These are phyloP conservation scores for Camponotus vicinus DNA, from an alignment of 1,140 invertebrate species.

Conservation along the genomic window DNA sequence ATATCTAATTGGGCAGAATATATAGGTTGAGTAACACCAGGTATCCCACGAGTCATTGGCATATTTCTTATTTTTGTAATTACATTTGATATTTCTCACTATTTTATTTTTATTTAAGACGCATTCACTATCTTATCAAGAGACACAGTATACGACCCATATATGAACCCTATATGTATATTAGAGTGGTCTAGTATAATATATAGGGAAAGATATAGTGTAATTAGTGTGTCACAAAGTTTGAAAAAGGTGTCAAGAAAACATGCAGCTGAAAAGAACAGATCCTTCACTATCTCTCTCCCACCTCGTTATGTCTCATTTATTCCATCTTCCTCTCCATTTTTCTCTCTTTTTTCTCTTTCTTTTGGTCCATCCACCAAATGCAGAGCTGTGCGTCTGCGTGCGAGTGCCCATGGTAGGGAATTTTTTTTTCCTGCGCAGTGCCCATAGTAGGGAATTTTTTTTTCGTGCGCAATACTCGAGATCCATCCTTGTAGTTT, in stretches of 20 bases:
- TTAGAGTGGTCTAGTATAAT: no score
- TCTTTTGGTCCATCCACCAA: slow-evolving; percentile 54
- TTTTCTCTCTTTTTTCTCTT: slow-evolving; percentile 6
- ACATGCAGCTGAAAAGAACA: background rate
- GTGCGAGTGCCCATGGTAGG: slow-evolving; percentile 49
- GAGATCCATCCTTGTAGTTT: slow-evolving; percentile 27
- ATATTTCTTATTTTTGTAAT: no score
- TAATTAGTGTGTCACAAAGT: background rate
- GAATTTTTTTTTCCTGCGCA: slow-evolving; percentile 44
- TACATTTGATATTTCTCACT: no score
- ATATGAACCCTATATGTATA: background rate
- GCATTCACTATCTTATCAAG: no score
- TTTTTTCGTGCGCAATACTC: slow-evolving; percentile 45
- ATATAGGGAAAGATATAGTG: no score
- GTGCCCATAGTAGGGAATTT: background rate
- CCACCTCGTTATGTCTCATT: background rate
- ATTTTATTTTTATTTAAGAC: no score
- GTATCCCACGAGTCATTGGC: no score
- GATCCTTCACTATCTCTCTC: slow-evolving; percentile 2
- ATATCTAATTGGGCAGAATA: no score
- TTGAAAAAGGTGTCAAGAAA: background rate
- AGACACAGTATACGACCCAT: no score
- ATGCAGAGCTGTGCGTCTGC: slow-evolving; percentile 66
- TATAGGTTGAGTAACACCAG: no score
- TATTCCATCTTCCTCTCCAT: background rate